phyloP scores from a whole-genome alignment of 2,797 vertebrate species.

The Pseudopleuronectes americanus region DNA sequence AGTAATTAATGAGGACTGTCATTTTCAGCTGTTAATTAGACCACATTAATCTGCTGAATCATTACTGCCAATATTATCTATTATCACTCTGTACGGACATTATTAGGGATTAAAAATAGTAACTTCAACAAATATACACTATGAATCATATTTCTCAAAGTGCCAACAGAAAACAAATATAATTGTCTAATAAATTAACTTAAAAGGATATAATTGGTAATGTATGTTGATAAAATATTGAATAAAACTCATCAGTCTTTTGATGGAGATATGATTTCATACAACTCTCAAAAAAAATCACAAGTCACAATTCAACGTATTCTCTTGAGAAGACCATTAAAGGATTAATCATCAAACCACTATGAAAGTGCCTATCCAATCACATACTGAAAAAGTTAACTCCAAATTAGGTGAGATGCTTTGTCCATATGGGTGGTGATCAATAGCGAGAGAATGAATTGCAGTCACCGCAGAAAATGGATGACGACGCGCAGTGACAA shows the following conservation, averaged over 20 bases:
- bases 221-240: too few relatives aligned
- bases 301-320: background rate
- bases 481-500: slow-evolving; percentile 49
- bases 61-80: too few relatives aligned
- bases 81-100: too few relatives aligned
- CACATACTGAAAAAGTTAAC: slow-evolving; percentile 28
- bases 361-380: background rate
- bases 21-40: background rate
- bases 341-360: background rate
- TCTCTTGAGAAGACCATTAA: background rate
- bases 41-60: background rate
- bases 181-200: too few relatives aligned
- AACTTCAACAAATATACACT: too few relatives aligned
- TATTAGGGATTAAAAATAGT: too few relatives aligned
- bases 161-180: too few relatives aligned
- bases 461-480: slow-evolving; percentile 51
- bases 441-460: slow-evolving; percentile 52
- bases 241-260: too few relatives aligned
- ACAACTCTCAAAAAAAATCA: too few relatives aligned
- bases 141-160: too few relatives aligned
- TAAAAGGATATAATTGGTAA: too few relatives aligned
- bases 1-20: background rate
- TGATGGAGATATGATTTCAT: too few relatives aligned
- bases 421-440: slow-evolving; percentile 44
- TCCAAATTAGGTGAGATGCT: slow-evolving; percentile 36